phyloP scores from a whole-genome alignment of 2,113 vertebrate genomes.

The Gambusia affinis region DNA sequence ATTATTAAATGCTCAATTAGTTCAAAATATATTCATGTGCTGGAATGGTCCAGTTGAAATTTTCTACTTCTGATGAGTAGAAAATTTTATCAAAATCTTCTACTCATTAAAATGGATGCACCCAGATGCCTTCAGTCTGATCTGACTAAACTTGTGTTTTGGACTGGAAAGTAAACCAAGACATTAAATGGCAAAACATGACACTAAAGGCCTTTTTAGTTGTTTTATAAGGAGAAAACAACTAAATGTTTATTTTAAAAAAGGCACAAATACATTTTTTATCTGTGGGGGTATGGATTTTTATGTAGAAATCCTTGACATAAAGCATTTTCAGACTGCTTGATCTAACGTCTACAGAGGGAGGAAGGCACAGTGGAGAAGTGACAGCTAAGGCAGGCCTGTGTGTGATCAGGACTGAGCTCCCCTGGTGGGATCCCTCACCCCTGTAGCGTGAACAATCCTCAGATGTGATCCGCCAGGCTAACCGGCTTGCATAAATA shows the following conservation, averaged over 20 bases:
- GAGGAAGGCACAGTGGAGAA: constrained; percentile 50
- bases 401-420: constrained; percentile 77
- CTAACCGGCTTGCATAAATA: constrained; percentile 82
- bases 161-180: too few species aligned
- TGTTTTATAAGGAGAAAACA: constrained; percentile 1
- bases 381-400: constrained; percentile 67
- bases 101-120: too few species aligned
- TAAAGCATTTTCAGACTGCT: constrained; percentile 61
- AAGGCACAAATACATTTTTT: not conserved
- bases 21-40: too few species aligned
- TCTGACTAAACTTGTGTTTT: too few species aligned
- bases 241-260: not conserved
- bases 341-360: constrained; percentile 62
- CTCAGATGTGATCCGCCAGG: constrained; percentile 74
- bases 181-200: too few species aligned
- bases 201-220: not conserved
- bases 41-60: too few species aligned
- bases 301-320: constrained; percentile 44
- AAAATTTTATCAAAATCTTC: too few species aligned
- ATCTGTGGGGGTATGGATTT: constrained; percentile 6
- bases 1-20: too few species aligned
- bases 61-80: too few species aligned
- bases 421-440: constrained; percentile 72
- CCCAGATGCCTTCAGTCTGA: too few species aligned
- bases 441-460: constrained; percentile 80